phyloP scores from a whole-genome alignment of 2,113 vertebrate species.

The Anoura caudifer region DNA sequence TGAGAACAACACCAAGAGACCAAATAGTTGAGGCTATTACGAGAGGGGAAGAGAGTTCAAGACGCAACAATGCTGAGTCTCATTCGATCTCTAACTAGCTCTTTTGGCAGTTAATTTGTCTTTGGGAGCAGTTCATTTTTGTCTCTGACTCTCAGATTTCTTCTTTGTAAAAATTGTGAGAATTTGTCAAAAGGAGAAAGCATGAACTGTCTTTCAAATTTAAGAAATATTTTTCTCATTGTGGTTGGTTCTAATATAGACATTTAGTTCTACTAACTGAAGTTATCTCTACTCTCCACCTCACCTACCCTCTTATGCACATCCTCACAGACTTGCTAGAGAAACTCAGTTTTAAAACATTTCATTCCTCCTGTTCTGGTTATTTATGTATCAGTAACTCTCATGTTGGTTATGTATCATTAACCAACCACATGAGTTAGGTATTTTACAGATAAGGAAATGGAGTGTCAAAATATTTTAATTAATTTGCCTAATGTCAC shows the following conservation, averaged over 20 bases:
- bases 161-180: neutral
- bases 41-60: neutral
- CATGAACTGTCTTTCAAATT: neutral
- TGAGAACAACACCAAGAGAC: neutral
- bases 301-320: neutral
- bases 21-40: neutral
- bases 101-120: neutral
- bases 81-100: neutral
- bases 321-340: neutral
- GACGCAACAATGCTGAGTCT: neutral
- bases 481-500: neutral
- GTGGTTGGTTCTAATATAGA: neutral
- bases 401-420: no score
- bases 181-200: neutral
- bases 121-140: neutral
- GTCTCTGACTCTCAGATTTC: neutral
- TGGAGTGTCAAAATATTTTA: neutral
- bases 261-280: neutral
- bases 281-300: neutral
- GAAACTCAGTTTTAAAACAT: neutral
- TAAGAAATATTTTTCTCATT: neutral
- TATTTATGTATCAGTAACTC: neutral
- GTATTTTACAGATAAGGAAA: slow-evolving; percentile 14
- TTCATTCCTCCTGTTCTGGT: neutral
- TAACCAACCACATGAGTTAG: neutral